phyloP scores from a whole-genome alignment of 2,113 vertebrate genomes.

The Hoplias malabaricus region DNA sequence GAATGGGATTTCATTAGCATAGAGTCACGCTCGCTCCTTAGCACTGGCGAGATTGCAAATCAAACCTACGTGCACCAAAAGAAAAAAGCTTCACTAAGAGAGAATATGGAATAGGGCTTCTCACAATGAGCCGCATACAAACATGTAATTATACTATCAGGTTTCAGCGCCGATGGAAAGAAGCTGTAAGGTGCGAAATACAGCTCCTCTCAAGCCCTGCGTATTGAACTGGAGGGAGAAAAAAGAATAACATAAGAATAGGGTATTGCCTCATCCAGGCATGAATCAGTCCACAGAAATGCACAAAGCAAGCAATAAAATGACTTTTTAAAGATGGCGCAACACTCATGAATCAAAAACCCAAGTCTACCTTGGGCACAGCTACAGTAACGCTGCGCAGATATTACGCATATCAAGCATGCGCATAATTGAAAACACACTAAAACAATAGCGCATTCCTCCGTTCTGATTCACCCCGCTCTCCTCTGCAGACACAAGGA shows the following conservation, averaged over 20 bases:
- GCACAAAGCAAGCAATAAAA: slow-evolving; percentile 24
- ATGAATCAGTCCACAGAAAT: background rate
- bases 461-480: slow-evolving; percentile 46
- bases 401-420: background rate
- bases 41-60: slow-evolving; percentile 22
- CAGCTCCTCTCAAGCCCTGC: background rate
- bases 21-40: slow-evolving; percentile 31
- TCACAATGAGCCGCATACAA: slow-evolving; percentile 38
- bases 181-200: slow-evolving; percentile 8
- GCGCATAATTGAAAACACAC: slow-evolving; percentile 8
- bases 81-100: background rate
- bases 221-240: background rate
- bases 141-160: slow-evolving; percentile 47
- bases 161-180: slow-evolving; percentile 31
- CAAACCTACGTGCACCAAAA: background rate
- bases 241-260: slow-evolving; percentile 16
- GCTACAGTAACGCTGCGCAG: background rate
- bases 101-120: slow-evolving; percentile 28
- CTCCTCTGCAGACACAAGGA: slow-evolving; percentile 27
- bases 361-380: slow-evolving; percentile 2
- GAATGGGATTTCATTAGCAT: slow-evolving; percentile 47
- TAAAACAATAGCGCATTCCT: slow-evolving; percentile 20
- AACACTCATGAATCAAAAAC: slow-evolving; percentile 5
- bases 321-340: slow-evolving; percentile 20
- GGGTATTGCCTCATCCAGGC: slow-evolving; percentile 32